Base-by-base conservation (phyloP, 2,113 vertebrate species). In the Lota lota region DNA sequence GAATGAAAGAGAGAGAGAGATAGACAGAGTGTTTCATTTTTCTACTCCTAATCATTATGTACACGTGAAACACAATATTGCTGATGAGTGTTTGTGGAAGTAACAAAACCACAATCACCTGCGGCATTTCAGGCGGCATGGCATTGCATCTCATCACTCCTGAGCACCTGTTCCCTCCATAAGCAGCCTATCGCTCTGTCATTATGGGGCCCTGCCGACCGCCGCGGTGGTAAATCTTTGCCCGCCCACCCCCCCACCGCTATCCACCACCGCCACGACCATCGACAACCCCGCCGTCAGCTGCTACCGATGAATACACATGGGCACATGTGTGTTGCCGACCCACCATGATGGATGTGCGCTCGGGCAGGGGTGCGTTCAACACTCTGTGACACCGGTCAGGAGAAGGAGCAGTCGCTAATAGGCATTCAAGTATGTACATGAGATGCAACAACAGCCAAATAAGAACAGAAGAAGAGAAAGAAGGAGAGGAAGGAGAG, bases 231-330 rank as follows among this genome's bases (percentile, higher is more conserved):
- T 89, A 88, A 90, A 90, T 89, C 76, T 77, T 70, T 77, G 77
- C 68, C 51, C 28, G 28, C 28, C 28, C 28, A 4, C 28, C 8
- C 15, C 54, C 3, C 54, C 5, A 1, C 5, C 54, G 17, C 16
- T 76, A 33, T 33, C 28, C 28, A 33, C 28, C 28, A 33, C 28
- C 28, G 28, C 28, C 28, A 33, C 28, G 4, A 33, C 28, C 28
- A 33, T 6, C 28, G 28, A 4, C 28, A 6, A 4, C 28, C 28
- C 28, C 28, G 28, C 81, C 79, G 83, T 90, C 87, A 88, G 84
- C 75, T 74, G 67, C 66, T 67, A 53, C 79, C 85, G 83, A 89
- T 92, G 82, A 90, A 91, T 88, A 90, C 85, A 83, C 90, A 87
- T 80, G 79, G 78, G 70, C 84, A 85, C 78, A 80, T 68, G 72